Evolutionary conservation across 2,113 vertebrate species (phyloP), one percentile per base, ranked within the genome.

Genomic region (Zosterops japonicus): DNA sequence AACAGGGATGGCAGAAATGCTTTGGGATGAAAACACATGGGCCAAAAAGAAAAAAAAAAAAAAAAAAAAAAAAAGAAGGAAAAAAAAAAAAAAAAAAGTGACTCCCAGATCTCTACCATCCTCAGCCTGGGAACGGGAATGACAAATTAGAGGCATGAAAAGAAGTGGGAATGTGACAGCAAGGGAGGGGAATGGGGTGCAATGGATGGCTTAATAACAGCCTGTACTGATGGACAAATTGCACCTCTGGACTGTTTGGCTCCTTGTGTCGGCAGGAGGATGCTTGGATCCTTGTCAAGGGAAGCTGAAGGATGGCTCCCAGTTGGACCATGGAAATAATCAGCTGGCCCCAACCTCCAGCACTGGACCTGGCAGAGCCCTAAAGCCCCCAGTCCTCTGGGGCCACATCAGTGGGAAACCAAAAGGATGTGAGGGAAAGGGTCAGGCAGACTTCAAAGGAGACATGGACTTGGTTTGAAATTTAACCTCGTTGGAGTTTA

Each of bases 261-360:
- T 50, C 53, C 87, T 39, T 25, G 52, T 5, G 19, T 55, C 69
- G 29, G 69, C 70, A 95, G 78, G 72, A 93, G 84, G 77, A 90
- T 41, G 59, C 75, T 85, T 94, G 87, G 49, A 85, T n/a, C 70
- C 82, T 33, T 90, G 94, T 97, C 97, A 97, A 81, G 82, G 77
- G 33, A 76, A 44, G 19, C 86, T 97, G 97, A 97, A 86, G 83
- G 96, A 97, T 94, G 50, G 86, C 39, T 97, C 97, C 94, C 97
- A 79, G 52, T 14, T 85, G 92, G 65, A 56, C 60, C 90, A 71
- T 76, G 59, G 52, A 33, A 91, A 64, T 61, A 70, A 95, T 91
- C 90, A 79, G 68, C 14, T 63, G 89, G 92, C n/a, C 83, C 28
- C 60, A 33, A 80, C 33, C 85, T 72, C 57, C 90, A 76, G 81